Evolutionary conservation across 23 tunicate species (phyloP).

Genomic region (Clavelina lepadiformis): DNA sequence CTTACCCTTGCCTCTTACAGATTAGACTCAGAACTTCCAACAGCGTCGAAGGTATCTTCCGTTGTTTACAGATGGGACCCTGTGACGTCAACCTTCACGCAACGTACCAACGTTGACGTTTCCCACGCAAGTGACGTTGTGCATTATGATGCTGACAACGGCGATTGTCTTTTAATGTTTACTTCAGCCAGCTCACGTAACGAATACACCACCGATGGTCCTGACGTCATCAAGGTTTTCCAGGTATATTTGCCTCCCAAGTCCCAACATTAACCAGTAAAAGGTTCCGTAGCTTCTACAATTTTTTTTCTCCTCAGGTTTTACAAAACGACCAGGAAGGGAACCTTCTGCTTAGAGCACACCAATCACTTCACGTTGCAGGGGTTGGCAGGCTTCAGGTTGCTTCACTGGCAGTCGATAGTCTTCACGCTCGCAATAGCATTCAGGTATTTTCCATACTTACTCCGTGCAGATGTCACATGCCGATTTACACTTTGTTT

Average conservation of each 20-base stretch:
- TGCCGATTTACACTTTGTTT: no score
- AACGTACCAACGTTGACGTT: constrained; percentile 29
- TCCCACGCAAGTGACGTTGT: constrained; percentile 48
- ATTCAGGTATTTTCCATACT: no score
- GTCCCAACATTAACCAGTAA: neutral
- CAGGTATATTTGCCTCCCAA: constrained; percentile 11
- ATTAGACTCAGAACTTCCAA: constrained; percentile 39
- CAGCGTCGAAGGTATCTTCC: constrained; percentile 32
- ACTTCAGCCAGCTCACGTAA: neutral
- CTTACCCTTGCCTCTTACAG: constrained; percentile 24
- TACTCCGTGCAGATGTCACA: no score
- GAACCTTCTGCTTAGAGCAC: constrained; percentile 1
- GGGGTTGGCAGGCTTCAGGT: neutral
- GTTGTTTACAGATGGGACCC: constrained; percentile 64
- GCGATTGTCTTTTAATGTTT: constrained; percentile 24
- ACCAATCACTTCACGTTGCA: constrained; percentile 11
- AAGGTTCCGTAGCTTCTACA: neutral
- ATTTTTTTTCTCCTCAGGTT: constrained; percentile 2
- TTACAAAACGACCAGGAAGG: constrained; percentile 11
- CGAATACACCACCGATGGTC: neutral
- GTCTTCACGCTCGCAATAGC: neutral
- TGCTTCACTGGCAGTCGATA: neutral
- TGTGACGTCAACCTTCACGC: constrained; percentile 13
- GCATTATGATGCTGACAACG: constrained; percentile 6
- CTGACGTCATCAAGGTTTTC: constrained; percentile 28